These are phyloP conservation scores for Hoplostethus atlanticus DNA, from an alignment of 2,797 vertebrate genomes.

Conservation along the genomic window DNA sequence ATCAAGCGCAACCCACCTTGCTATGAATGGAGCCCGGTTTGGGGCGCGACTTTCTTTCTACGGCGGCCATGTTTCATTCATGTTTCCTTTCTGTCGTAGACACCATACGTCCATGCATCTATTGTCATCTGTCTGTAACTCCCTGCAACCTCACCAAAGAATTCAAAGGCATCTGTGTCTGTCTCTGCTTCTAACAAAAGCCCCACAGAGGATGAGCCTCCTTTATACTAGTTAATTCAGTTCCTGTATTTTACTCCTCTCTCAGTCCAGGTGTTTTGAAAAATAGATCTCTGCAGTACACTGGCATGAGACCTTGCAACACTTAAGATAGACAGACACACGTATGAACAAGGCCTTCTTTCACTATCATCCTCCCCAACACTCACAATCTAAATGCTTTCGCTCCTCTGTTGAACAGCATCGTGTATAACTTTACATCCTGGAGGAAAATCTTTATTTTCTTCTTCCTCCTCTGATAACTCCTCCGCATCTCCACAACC, in stretches of 20 bases:
- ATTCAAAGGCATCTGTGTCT: too few relatives aligned
- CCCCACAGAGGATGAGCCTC: too few relatives aligned
- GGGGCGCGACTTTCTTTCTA: too few relatives aligned
- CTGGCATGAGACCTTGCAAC: conserved; percentile 32
- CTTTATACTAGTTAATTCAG: too few relatives aligned
- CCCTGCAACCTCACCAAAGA: too few relatives aligned
- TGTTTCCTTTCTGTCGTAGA: too few relatives aligned
- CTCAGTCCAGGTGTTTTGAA: conserved; percentile 31
- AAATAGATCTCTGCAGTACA: conserved; percentile 32
- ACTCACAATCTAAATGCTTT: background rate
- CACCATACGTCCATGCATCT: too few relatives aligned
- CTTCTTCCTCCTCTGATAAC: conserved; percentile 11
- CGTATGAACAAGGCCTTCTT: background rate
- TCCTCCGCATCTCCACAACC: conserved; percentile 5
- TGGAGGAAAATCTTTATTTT: conserved; percentile 35
- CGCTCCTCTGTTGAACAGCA: conserved; percentile 3
- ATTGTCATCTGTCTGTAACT: too few relatives aligned
- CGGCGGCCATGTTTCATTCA: conserved; percentile 60
- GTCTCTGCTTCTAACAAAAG: too few relatives aligned
- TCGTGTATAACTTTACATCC: conserved; percentile 4
- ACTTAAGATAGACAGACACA: conserved; percentile 37
- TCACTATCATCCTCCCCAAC: background rate
- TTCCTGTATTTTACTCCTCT: background rate
- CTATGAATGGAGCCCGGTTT: too few relatives aligned
- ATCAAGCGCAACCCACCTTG: too few relatives aligned